Evolutionary conservation across 2,113 vertebrate species (phyloP), one percentile per base, ranked within the genome.

Genomic region (Myiagra hebetior): DNA sequence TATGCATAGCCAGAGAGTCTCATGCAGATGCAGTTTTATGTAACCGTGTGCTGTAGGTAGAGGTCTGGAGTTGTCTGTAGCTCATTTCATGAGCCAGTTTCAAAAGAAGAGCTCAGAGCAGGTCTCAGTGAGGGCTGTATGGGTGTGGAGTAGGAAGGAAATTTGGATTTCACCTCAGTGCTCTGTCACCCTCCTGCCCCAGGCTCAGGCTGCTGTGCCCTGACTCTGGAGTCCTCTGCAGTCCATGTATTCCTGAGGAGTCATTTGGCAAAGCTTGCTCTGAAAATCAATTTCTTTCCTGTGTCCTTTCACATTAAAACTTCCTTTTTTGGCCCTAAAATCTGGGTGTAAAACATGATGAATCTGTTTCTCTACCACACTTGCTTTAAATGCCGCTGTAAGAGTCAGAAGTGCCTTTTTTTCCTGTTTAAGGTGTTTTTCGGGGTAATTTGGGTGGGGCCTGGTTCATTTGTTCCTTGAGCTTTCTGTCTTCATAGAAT

Each of bases 211-310:
- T 65, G 73, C 49, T 21, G 64, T 50, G 72, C 72, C 64, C 76
- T 26, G 35, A 0, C 74, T 4, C 28, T 8, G 9, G 8, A 3
- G 8, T 14, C 13, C 80, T 47, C 59, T 9, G 91, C 73, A 74
- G 60, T 4, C 10, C 1, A 0, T 3, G 1, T 13, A 1, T 33
- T 87, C 68, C 68, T 55, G 8, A 20, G 68, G 41, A 31, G 63
- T 15, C 24, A 8, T 11, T 42, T 80, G 50, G 50, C 75, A 86
- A 62, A 84, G 33, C 47, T 53, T 2, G 1, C 44, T 44, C 50
- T 83, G 83, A 59, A 84, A 73, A 60, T 41, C 11, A 9, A 3
- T 73, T 63, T 39, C 7, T 73, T 89, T 49, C 65, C 7, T 0
- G n/a, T 4, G 4, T n/a, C 57, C 41, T 75, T 84, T 31, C 31